A percentile compares a stretch with the other conserved stretches of the same genome.
These are phyloP conservation scores for Papilio polyxenes DNA, from an alignment of 1,140 invertebrate species.

Conservation along the genomic window DNA sequence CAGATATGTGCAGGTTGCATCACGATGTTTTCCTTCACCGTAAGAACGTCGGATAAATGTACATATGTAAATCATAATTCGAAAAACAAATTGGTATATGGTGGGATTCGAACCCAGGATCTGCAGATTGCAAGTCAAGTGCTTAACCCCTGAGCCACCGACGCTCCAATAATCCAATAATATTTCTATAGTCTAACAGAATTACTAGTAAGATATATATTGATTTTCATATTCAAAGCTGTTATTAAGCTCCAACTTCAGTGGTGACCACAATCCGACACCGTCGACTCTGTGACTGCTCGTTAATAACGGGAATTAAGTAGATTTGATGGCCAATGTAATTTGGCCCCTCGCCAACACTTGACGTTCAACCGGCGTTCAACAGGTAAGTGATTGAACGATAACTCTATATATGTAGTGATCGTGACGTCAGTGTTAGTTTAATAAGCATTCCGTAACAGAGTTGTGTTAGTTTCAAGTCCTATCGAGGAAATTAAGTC, in stretches of 20 bases:
- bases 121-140: no score
- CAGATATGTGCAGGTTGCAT: no score
- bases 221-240: background rate
- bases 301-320: constrained; percentile 23
- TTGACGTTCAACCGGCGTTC: background rate
- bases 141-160: no score
- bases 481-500: no score
- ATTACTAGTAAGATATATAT: background rate
- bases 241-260: background rate
- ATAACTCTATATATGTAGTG: background rate
- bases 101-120: no score
- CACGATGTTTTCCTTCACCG: no score
- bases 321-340: constrained; percentile 18
- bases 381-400: constrained; percentile 11
- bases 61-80: no score
- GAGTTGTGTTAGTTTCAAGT: background rate
- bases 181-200: no score
- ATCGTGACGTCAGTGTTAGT: background rate
- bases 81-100: no score
- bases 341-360: constrained; percentile 15
- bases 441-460: background rate
- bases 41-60: no score
- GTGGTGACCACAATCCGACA: background rate
- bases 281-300: background rate
- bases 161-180: no score